A percentile compares a stretch with the other conserved stretches of the same genome.
These are phyloP conservation scores for Jordanella pulchra DNA, from an alignment of 2,797 vertebrate species.

Conservation along the genomic window DNA sequence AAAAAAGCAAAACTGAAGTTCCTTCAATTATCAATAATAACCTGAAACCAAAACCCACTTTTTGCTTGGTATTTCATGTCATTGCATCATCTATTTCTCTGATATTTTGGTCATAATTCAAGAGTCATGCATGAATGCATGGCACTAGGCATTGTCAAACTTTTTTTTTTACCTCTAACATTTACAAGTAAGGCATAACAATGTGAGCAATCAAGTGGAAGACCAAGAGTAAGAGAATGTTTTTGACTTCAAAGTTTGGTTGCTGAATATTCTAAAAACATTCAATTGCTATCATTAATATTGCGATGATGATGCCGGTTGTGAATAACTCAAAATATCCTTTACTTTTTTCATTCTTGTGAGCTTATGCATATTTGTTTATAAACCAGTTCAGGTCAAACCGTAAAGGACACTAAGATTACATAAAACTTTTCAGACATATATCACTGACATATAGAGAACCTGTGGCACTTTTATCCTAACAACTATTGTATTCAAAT, in stretches of 20 bases:
- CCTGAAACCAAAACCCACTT: constrained; percentile 6
- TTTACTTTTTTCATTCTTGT: neutral
- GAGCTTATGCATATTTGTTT: neutral
- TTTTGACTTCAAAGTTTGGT: neutral
- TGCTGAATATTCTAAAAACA: neutral
- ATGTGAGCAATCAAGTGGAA: neutral
- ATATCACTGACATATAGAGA: neutral
- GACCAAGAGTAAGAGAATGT: neutral
- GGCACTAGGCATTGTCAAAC: neutral
- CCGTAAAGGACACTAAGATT: neutral
- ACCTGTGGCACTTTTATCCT: neutral
- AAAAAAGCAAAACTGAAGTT: constrained; percentile 11
- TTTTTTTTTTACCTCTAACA: neutral
- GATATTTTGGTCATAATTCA: constrained; percentile 32
- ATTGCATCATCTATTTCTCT: constrained; percentile 43
- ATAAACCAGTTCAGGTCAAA: neutral
- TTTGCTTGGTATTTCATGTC: constrained; percentile 35
- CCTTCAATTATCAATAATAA: constrained; percentile 25
- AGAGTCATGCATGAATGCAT: constrained; percentile 31
- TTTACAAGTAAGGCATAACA: neutral
- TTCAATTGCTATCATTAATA: neutral
- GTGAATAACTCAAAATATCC: neutral
- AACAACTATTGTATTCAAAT: neutral
- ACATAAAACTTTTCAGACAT: neutral
- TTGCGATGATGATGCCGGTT: neutral